Evolutionary conservation across 2,888 invertebrate genomes (phyloP).

Genomic region (Drosophila seclusa): DNA sequence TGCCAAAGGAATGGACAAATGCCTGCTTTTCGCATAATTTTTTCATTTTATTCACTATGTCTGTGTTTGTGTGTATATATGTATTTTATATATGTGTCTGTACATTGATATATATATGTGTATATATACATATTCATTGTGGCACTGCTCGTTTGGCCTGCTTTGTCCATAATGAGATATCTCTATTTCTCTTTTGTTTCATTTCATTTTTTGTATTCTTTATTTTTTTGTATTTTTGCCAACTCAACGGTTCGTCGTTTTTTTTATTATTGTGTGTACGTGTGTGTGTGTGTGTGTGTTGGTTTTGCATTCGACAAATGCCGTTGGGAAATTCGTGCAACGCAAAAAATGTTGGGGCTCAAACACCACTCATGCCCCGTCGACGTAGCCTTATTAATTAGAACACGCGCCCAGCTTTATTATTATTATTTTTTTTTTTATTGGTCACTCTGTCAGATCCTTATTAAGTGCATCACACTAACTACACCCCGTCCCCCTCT

Average conservation of each 20-base stretch:
- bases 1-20: constrained; percentile 40
- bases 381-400: constrained; percentile 72
- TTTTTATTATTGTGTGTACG: constrained; percentile 34
- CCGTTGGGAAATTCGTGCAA: constrained; percentile 74
- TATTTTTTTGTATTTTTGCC: constrained; percentile 29
- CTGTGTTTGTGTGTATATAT: constrained; percentile 12
- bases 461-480: constrained; percentile 13
- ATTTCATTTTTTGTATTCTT: constrained; percentile 43
- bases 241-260: constrained; percentile 27
- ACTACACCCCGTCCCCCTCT: background rate
- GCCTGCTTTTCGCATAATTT: constrained; percentile 64
- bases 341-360: constrained; percentile 63
- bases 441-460: constrained; percentile 6
- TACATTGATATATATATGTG: background rate
- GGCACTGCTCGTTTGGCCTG: constrained; percentile 60
- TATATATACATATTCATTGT: constrained; percentile 23
- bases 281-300: constrained; percentile 50
- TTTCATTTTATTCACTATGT: constrained; percentile 67
- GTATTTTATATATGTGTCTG: constrained; percentile 6
- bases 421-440: constrained; percentile 2
- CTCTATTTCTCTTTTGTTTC: constrained; percentile 78
- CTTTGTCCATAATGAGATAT: constrained; percentile 78
- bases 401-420: constrained; percentile 63
- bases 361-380: constrained; percentile 66
- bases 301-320: constrained; percentile 74